Base-by-base conservation (phyloP, 2,888 invertebrate species). In the Dermolepida albohirtum region DNA sequence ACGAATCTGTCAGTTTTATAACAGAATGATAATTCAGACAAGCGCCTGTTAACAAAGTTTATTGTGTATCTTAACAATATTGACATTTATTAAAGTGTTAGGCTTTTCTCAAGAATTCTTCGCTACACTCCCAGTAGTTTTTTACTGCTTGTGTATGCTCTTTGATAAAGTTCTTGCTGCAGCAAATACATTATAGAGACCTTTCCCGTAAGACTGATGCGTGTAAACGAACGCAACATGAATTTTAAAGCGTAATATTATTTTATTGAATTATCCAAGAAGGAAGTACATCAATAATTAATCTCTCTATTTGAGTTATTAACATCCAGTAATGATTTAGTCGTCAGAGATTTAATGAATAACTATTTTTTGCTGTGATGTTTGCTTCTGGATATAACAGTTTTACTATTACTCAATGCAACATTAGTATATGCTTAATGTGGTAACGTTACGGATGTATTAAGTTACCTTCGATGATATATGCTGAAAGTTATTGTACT, bases 21-120 rank as follows among this genome's bases (percentile, higher is more conserved):
- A 29, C 10, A 47, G 47, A 47, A 34, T 22, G 16, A 5, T 34
- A 8, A 22, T 57, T 57, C 41, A 44, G 12, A 12, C 17, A 41
- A 41, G 17, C 11, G 41, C 16, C 43, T 57, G 27, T 22, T n/a
- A n/a, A 34, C 14, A 34, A 43, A 47, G 34, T 59, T 44, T 59
- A 59, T 54, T 40, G 47, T 62, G 47, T 11, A 27, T 62, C 47
- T 49, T 62, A 62, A 44, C 5, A 1, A 16, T 47, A 43, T 57
- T 29, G 57, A 44, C 59, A 17, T 62, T 62, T 62, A 49, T 49
- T 47, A 47, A 62, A 62, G 59, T 62, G 59, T 62, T 62, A 62
- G 34, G 47, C 5, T 17, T 47, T 44, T 47, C 47, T 47, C 34
- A 47, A 12, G 17, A 62, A 62, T 34, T 47, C 44, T 34, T 47